Base-by-base conservation (phyloP, 1,140 invertebrate species). In the Drosophila sucinea region DNA sequence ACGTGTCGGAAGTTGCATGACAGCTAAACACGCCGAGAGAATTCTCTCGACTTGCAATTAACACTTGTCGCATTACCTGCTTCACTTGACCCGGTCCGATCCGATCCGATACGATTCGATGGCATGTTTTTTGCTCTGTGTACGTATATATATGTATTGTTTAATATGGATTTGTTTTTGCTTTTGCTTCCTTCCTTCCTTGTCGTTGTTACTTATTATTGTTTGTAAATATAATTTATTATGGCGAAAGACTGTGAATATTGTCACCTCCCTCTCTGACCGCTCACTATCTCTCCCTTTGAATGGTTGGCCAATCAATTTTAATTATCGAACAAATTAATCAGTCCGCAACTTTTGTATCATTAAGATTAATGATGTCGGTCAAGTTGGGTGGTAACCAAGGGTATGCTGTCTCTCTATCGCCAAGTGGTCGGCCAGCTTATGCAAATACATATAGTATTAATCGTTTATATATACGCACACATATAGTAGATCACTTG, bases 291-390 rank as follows among this genome's bases (percentile, higher is more conserved):
- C 61, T 33, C 65, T 55, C 60, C 55, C 62, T 33, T 32, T 38
- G 38, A 29, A 41, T 57, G 51, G 58, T 66, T 60, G 67, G 63
- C 67, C 71, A 80, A 89, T 89, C 84, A 89, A 89, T 89, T 89
- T 89, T 89, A 89, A 89, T 89, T 89, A 89, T 89, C 80, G 80
- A 73, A 78, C 84, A 89, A 81, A 89, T 89, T 87, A 87, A 87
- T 87, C 84, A 83, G 84, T 89, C 84, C 56, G 73, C 84, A 84
- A 78, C 67, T 83, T 75, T 89, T 77, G 80, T 83, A 89, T 89
- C 84, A 89, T 89, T 89, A 89, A 89, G 84, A 89, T 89, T 89
- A 89, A 89, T 89, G 84, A 89, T 80, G 62, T 55, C 69, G 76
- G 51, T 68, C 83, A 44, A 67, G 76, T 65, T 87, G 83, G 81